Evolutionary conservation across 2,113 vertebrate genomes (phyloP), one percentile per base, ranked within the genome.

Genomic region (Dipodomys stephensi): DNA sequence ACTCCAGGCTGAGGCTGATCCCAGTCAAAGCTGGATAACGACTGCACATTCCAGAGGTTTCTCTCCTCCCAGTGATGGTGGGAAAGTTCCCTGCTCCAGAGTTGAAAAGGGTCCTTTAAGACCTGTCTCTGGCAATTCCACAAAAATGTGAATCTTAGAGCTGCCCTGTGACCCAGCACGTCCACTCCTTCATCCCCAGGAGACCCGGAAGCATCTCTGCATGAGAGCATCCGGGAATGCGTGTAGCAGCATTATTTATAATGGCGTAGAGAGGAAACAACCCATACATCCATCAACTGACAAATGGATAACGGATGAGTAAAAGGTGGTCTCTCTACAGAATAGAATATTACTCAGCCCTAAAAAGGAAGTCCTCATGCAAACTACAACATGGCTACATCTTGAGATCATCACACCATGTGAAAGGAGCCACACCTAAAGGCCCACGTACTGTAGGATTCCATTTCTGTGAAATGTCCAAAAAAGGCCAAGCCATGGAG

Each of bases 311-410:
- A 22, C 1, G 74, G 88, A 60, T 15, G 35, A 60, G 53, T 39
- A 46, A 74, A 57, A 35, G 6, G 19, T 30, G 76, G 23, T 25
- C 27, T 13, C 2, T 53, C 35, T 62, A 20, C 64, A 1, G 18
- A 15, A 49, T 0, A 23, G 60, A 73, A 7, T 35, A 30, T 2
- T 30, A 8, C 11, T 44, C 4, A 11, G 22, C 53, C 44, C 7
- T 4, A 6, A 35, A 77, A 49, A 32, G 46, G 35, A 81, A 19
- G 76, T 12, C 7, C 81, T 7, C 9, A 22, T 0, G 28, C 0
- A 19, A 0, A 2, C 81, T 28, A 5, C 18, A 12, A 7, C 25
- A 0, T 28, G 84, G 65, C 12, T 18, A 35, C 28, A 27, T 32
- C 35, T 25, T n/a, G 69, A 64, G 68, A 78, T 25, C 28, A 11